Evolutionary conservation across 92 coral and sea anemone genomes (phyloP), one percentile per base, ranked within the genome.

Genomic region (Ricordea florida): DNA sequence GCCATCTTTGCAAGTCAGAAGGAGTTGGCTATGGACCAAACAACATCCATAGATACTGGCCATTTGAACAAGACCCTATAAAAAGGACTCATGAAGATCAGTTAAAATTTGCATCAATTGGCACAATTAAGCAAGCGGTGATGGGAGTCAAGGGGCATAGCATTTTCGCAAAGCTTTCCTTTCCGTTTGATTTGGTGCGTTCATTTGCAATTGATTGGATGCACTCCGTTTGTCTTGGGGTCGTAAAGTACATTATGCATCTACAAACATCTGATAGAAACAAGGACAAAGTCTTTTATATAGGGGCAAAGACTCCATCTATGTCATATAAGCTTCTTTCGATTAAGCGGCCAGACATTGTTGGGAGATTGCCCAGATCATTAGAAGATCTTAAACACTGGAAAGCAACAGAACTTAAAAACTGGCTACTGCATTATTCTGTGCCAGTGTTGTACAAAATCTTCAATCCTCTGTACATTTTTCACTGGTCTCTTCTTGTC

Each of bases 151-250:
- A 62, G 29, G 88, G 78, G 32, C 88, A 83, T 27, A 62, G 31
- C 41, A 51, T 75, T 35, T 84, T 84, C 61, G 73, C 74, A 14
- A 76, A 68, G 40, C 73, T 84, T 10, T 21, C 36, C 33, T 61
- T 49, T 46, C 32, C 43, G 23, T 87, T 87, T 61, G 87, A 86
- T 68, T 55, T 86, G 44, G 80, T 80, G 2, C 37, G 66, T 15
- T 81, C 83, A 4, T 80, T 86, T 58, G 92, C 87, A 16, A 59
- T 81, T 15, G 92, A 86, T 69, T 80, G 78, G 83, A 81, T 86
- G 90, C 90, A 72, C 45, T 79, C 77, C 35, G 79, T 80, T 24
- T 35, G 62, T 49, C 86, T 85, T 32, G 86, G 82, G 45, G 76
- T 64, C 30, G 86, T 78, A 21, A 85, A 85, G 64, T 72, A 78